Conservation (phyloP, 2,888 invertebrate genomes). For the Eutolmus rufibarbis region DNA sequence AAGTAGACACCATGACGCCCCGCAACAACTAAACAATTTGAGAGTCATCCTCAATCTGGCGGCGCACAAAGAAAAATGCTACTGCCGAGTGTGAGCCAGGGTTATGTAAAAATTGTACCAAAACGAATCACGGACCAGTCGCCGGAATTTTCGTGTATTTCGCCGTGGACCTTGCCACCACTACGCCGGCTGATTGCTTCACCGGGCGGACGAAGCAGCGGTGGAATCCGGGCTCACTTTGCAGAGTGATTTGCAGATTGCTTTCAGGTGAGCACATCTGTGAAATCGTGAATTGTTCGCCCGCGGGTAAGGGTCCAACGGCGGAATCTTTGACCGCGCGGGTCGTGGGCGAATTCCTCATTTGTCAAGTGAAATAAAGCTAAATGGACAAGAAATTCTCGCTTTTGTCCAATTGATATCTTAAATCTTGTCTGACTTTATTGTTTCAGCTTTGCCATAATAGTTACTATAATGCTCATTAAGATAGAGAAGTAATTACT, state of each 20-base stretch:
- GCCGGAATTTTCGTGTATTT: background rate
- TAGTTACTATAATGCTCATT: background rate
- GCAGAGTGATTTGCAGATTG: constrained; percentile 29
- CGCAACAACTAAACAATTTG: constrained; percentile 6
- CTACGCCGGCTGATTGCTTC: background rate
- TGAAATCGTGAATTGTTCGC: constrained; percentile 27
- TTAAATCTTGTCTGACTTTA: background rate
- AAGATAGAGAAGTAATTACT: background rate
- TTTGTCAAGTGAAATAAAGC: background rate
- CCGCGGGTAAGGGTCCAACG: background rate
- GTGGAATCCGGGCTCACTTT: background rate
- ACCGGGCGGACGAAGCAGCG: background rate
- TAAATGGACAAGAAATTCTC: background rate
- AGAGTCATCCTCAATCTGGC: constrained; percentile 32
- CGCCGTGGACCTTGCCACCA: background rate
- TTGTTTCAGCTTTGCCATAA: background rate
- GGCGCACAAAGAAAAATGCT: constrained; percentile 1
- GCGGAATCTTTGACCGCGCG: constrained; percentile 7
- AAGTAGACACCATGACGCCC: constrained; percentile 47
- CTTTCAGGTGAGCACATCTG: constrained; percentile 20
- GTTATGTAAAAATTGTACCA: constrained; percentile 37
- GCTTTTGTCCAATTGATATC: background rate
- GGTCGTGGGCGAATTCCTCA: constrained; percentile 5
- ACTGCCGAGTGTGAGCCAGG: background rate
- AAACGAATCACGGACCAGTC: background rate